These are phyloP conservation scores for Pseudotriccus pelzelni DNA, from an alignment of 2,797 vertebrate genomes.

Conservation along the genomic window DNA sequence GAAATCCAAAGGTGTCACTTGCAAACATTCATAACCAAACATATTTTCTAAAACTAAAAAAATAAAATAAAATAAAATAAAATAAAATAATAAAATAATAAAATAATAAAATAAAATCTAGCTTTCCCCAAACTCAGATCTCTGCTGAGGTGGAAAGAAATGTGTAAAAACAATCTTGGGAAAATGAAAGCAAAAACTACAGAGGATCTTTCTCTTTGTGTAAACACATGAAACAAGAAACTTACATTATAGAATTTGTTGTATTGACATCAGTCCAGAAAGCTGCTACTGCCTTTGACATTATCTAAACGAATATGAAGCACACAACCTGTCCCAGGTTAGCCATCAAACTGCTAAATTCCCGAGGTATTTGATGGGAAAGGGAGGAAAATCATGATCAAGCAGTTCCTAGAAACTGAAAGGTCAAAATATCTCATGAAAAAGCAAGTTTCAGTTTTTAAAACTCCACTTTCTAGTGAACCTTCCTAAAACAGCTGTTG, in stretches of 20 bases:
- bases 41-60: neutral
- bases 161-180: neutral
- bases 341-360: neutral
- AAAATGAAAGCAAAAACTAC: neutral
- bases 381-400: neutral
- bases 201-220: neutral
- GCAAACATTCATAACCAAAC: neutral
- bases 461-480: neutral
- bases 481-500: neutral
- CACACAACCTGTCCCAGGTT: neutral
- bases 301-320: neutral
- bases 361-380: neutral
- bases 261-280: neutral
- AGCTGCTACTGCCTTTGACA: neutral
- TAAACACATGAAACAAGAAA: neutral
- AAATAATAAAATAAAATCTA: neutral
- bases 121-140: neutral
- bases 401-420: neutral
- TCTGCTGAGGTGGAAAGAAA: neutral
- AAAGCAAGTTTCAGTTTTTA: neutral
- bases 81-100: neutral
- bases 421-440: neutral
- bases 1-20: constrained; percentile 18
- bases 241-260: neutral
- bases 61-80: neutral